phyloP scores from a whole-genome alignment of 2,888 invertebrate species.

The Pheosia tremula region DNA sequence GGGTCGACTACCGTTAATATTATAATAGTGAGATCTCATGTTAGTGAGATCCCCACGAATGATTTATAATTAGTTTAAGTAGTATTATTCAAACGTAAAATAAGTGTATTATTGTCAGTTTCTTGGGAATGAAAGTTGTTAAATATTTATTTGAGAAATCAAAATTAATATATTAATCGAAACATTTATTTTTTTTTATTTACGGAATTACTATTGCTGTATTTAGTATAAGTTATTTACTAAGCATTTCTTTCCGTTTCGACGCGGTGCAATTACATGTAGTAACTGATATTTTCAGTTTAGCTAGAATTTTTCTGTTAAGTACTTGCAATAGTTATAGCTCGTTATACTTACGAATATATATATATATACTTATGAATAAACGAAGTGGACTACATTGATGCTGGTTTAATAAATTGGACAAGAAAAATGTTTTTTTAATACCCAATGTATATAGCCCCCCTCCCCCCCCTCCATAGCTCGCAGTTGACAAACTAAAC shows the following conservation, averaged over 20 bases:
- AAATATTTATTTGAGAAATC: conserved; percentile 66
- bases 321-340: conserved; percentile 50
- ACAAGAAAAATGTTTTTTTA: conserved; percentile 53
- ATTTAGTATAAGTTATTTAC: conserved; percentile 49
- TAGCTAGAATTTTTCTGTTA: conserved; percentile 49
- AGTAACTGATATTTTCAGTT: conserved; percentile 57
- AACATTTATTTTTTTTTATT: conserved; percentile 57
- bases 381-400: conserved; percentile 55
- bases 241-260: conserved; percentile 69
- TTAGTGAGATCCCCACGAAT: conserved; percentile 63
- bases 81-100: conserved; percentile 55
- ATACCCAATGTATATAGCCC: conserved; percentile 8
- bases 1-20: conserved; percentile 24
- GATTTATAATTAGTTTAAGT: conserved; percentile 60
- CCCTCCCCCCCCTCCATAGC: not conserved
- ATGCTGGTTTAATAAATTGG: conserved; percentile 72
- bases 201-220: conserved; percentile 41
- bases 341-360: conserved; percentile 53
- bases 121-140: conserved; percentile 41
- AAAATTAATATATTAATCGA: conserved; percentile 63
- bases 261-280: conserved; percentile 75
- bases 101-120: conserved; percentile 31
- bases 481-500: too few species aligned
- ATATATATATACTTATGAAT: conserved; percentile 51
- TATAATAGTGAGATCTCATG: conserved; percentile 39